Conservation (phyloP, 2,888 invertebrate species). For the Anorthoa munda region DNA sequence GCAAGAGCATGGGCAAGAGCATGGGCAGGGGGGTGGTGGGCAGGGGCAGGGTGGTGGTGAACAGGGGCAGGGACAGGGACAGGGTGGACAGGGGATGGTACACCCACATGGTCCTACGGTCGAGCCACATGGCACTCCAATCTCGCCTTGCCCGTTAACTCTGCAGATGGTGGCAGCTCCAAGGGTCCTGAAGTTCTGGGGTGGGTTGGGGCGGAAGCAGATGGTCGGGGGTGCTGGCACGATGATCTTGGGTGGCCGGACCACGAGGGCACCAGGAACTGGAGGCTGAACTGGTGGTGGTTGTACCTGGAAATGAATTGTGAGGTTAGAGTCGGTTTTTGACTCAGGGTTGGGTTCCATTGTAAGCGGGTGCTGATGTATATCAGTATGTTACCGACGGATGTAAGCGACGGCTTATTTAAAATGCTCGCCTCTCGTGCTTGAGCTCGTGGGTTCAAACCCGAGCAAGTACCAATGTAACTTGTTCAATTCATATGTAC, state of each 20-base stretch:
- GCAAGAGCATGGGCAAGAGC: conserved; percentile 17
- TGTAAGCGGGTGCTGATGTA: too few relatives aligned
- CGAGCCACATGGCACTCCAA: background rate
- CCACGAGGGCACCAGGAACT: conserved; percentile 71
- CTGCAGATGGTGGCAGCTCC: conserved; percentile 71
- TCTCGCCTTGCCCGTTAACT: conserved; percentile 17
- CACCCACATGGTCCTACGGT: background rate
- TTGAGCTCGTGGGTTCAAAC: too few relatives aligned
- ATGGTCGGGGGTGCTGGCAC: conserved; percentile 81
- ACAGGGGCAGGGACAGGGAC: background rate
- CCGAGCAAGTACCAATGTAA: too few relatives aligned
- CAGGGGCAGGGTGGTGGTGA: conserved; percentile 6
- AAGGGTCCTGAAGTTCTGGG: conserved; percentile 73
- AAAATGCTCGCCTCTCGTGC: too few relatives aligned
- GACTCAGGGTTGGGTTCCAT: too few relatives aligned
- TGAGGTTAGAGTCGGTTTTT: too few relatives aligned
- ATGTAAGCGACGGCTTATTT: too few relatives aligned
- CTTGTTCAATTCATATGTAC: too few relatives aligned
- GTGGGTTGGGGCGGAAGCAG: conserved; percentile 79
- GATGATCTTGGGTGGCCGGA: conserved; percentile 79
- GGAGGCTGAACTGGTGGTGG: conserved; percentile 76
- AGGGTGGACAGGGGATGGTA: background rate
- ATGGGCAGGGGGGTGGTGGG: conserved; percentile 19
- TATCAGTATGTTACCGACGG: too few relatives aligned
- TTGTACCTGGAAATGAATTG: conserved; percentile 74